Conservation (phyloP, 2,888 invertebrate species). For the Neocrepidodera transversa region DNA sequence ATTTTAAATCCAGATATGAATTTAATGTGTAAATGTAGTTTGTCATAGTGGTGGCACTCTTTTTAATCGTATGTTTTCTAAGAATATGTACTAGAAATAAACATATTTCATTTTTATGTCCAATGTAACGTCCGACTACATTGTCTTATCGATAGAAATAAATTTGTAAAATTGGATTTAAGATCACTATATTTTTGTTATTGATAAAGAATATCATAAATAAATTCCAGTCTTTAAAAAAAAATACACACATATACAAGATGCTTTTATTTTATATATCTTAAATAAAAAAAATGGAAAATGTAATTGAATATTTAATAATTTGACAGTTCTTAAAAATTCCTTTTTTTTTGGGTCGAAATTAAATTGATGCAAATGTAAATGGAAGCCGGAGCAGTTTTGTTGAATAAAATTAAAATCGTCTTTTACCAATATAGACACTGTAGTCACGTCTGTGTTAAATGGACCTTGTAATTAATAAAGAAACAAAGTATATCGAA, state of each 20-base stretch:
- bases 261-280: too few relatives aligned
- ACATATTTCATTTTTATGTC: slow-evolving; percentile 10
- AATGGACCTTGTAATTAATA: slow-evolving; percentile 16
- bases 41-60: too few relatives aligned
- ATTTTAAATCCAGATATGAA: too few relatives aligned
- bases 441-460: slow-evolving; percentile 14
- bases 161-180: slow-evolving; percentile 4
- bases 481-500: slow-evolving; percentile 17
- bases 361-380: slow-evolving; percentile 17
- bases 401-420: not conserved
- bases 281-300: too few relatives aligned
- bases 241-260: too few relatives aligned
- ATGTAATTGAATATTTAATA: too few relatives aligned
- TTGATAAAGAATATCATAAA: too few relatives aligned
- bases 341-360: too few relatives aligned
- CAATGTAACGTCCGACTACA: not conserved
- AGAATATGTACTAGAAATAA: slow-evolving; percentile 5
- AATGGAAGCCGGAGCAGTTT: slow-evolving; percentile 1
- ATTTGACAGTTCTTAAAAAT: too few relatives aligned
- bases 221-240: too few relatives aligned
- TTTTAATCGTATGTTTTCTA: too few relatives aligned
- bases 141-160: slow-evolving; percentile 7
- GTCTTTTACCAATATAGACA: slow-evolving; percentile 1
- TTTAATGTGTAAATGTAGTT: not conserved
- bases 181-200: too few relatives aligned